A percentile compares a stretch with the other conserved stretches of the same genome.
Evolutionary conservation across 1,140 invertebrate species (phyloP).

Genomic region (Dendrolimus punctatus): DNA sequence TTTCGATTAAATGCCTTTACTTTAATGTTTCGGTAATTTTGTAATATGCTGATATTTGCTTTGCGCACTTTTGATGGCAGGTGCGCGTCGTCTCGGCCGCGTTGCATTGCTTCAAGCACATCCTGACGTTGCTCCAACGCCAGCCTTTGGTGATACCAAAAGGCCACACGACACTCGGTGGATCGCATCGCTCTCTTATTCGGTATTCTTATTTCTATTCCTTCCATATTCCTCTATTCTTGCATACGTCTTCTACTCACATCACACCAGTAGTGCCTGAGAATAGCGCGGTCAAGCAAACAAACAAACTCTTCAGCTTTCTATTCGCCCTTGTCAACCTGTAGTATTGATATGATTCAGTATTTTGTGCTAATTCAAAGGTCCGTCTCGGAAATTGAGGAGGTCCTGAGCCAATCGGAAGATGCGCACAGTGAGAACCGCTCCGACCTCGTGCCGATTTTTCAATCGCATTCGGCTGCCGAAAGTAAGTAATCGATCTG

Average conservation of each 20-base stretch:
- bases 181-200: slow-evolving; percentile 14
- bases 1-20: no score
- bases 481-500: slow-evolving; percentile 9
- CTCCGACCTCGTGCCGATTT: slow-evolving; percentile 45
- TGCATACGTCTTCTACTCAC: no score
- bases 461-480: slow-evolving; percentile 20
- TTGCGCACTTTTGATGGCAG: slow-evolving; percentile 20
- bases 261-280: no score
- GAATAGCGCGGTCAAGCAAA: no score
- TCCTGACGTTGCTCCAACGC: slow-evolving; percentile 23
- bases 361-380: slow-evolving; percentile 13
- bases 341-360: no score
- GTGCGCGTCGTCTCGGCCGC: slow-evolving; percentile 29
- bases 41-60: no score
- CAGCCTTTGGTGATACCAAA: slow-evolving; percentile 1
- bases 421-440: slow-evolving; percentile 31
- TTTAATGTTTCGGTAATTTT: no score
- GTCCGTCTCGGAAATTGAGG: slow-evolving; percentile 34
- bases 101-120: slow-evolving; percentile 38
- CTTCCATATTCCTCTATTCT: no score
- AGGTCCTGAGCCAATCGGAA: slow-evolving; percentile 25
- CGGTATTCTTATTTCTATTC: slow-evolving; percentile 14
- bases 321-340: no score
- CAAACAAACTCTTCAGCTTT: no score
- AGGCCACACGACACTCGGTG: slow-evolving; percentile 3